These are phyloP conservation scores for Pedetes capensis DNA, from an alignment of 2,113 vertebrate species.

Conservation along the genomic window DNA sequence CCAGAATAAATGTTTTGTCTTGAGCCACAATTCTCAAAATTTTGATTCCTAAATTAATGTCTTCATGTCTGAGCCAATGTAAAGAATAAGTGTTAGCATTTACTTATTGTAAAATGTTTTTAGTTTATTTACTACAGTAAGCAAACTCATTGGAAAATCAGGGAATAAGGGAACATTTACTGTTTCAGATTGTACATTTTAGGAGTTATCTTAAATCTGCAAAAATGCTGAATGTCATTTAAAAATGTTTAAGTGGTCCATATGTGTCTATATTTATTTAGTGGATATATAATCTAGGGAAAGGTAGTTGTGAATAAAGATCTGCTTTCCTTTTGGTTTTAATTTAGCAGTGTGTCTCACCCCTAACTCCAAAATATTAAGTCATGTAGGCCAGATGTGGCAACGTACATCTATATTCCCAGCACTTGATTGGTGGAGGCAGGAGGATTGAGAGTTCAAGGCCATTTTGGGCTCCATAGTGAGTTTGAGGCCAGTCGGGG, in stretches of 20 bases:
- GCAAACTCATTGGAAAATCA: constrained; percentile 4
- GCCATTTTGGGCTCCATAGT: too few species aligned
- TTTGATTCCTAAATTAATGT: neutral
- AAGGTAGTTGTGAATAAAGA: neutral
- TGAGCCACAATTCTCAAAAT: neutral
- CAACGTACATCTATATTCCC: too few species aligned
- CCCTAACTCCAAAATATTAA: neutral
- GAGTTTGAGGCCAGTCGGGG: too few species aligned
- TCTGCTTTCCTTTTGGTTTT: neutral
- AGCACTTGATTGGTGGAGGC: too few species aligned
- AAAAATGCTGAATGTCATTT: neutral
- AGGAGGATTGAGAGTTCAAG: too few species aligned
- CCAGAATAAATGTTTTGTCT: neutral
- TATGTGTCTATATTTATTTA: neutral
- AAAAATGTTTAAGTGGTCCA: neutral
- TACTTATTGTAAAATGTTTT: neutral
- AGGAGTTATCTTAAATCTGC: neutral
- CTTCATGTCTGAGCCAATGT: neutral
- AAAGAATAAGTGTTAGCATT: neutral
- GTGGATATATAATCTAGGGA: neutral
- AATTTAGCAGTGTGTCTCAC: neutral
- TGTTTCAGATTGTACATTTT: neutral
- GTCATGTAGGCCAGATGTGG: too few species aligned
- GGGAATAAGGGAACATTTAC: neutral
- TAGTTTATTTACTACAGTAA: neutral